Conservation (phyloP, 2,113 vertebrate genomes). For the Podarcis cretensis region DNA sequence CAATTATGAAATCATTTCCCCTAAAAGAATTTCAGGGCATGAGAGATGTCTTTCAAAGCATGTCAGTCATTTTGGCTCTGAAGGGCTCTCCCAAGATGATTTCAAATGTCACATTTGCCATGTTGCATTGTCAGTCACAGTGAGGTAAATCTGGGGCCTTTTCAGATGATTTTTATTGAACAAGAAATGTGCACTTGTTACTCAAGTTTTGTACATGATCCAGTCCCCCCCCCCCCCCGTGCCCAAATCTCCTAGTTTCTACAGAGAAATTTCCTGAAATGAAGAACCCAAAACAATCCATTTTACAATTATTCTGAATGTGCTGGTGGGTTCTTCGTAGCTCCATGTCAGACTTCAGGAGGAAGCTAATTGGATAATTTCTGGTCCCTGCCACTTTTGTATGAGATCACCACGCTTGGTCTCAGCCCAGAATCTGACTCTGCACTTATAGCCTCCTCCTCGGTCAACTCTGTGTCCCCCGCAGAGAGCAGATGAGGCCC, state of each 20-base stretch:
- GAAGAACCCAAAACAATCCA: not conserved
- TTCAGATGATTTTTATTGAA: not conserved
- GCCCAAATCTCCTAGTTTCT: not conserved
- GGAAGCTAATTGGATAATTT: not conserved
- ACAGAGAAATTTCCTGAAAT: not conserved
- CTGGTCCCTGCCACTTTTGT: not conserved
- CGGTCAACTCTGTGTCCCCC: too few relatives aligned
- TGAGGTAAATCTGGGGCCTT: not conserved
- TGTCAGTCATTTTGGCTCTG: not conserved
- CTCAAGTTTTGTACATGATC: not conserved
- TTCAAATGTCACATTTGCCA: not conserved
- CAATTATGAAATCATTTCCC: constrained; percentile 9
- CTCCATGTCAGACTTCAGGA: too few relatives aligned
- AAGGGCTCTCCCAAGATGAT: not conserved
- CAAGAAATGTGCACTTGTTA: not conserved
- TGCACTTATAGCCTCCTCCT: too few relatives aligned
- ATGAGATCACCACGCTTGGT: not conserved
- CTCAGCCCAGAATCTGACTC: too few relatives aligned
- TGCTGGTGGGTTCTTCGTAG: not conserved
- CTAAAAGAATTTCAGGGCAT: not conserved
- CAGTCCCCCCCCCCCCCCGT: too few relatives aligned
- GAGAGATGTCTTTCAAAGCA: not conserved
- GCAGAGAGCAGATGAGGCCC: too few relatives aligned
- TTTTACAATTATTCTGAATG: not conserved
- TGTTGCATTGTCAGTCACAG: constrained; percentile 1